A percentile compares a stretch with the other conserved stretches of the same genome.
phyloP scores from a whole-genome alignment of 2,888 invertebrate genomes.

The Macrophya annulata region DNA sequence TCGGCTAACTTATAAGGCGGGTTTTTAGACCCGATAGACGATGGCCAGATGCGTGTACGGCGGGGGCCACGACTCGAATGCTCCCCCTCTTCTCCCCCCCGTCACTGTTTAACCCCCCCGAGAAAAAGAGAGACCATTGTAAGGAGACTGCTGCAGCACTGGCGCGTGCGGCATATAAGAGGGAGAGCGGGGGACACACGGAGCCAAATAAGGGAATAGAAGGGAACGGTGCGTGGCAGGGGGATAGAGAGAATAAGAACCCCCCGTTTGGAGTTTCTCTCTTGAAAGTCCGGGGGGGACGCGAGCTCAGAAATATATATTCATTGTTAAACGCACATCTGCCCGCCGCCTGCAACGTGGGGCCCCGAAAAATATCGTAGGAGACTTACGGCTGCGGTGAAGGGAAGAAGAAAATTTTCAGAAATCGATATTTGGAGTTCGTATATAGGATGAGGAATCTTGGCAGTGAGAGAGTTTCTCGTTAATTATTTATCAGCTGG shows the following conservation, averaged over 20 bases:
- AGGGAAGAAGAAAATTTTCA: background rate
- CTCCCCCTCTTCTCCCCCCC: too few relatives aligned
- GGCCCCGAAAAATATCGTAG: background rate
- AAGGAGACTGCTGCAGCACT: constrained; percentile 10
- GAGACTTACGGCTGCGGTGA: background rate
- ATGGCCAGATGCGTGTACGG: background rate
- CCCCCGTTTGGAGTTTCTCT: constrained; percentile 1
- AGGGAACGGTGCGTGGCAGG: background rate
- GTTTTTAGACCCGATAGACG: background rate
- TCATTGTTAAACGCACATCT: constrained; percentile 79
- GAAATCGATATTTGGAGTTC: too few relatives aligned
- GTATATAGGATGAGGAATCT: too few relatives aligned
- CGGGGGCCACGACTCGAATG: too few relatives aligned
- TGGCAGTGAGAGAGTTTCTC: too few relatives aligned
- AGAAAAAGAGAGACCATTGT: constrained; percentile 10
- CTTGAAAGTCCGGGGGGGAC: background rate
- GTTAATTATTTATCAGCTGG: too few relatives aligned
- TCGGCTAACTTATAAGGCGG: constrained; percentile 10
- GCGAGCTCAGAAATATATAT: constrained; percentile 37
- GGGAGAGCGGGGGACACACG: constrained; percentile 59
- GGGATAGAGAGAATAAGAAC: background rate
- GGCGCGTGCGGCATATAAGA: background rate
- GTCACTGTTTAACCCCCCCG: background rate
- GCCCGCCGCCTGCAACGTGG: constrained; percentile 74
- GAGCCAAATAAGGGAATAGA: background rate